Evolutionary conservation across 1,140 invertebrate species (phyloP), one percentile per base, ranked within the genome.

Genomic region (Drosophila ercepeae): DNA sequence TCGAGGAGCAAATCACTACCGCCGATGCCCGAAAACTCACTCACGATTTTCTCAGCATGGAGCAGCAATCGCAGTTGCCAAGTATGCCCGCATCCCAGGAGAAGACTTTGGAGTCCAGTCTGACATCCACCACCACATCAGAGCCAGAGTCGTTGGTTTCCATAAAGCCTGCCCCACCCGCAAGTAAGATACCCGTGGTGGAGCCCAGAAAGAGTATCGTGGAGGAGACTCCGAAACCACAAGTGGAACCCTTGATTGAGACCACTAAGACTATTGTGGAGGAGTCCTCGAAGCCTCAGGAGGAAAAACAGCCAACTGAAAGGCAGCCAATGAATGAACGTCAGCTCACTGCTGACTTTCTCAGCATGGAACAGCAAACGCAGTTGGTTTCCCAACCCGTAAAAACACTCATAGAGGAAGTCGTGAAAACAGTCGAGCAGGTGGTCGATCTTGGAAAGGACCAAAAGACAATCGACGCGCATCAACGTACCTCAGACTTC

Each of bases 31-130:
- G 25, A 25, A 72, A 89, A 69, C 27, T 75, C n/a, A 90, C 89
- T 5, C 72, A 83, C 32, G 89, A 90, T 65, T 90, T 90, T 32
- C 55, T 90, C 0, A 64, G 52, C 58, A 90, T 83, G 81, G 89
- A 90, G 32, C 84, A 90, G 53, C 69, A 89, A 63, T 70, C 44
- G 7, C 89, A 90, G 39, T 18, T 90, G 42, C 65, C 76, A 1
- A 79, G 72, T 18, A 23, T 70, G 16, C 67, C 41, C 0, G 44
- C 52, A 19, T 19, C 42, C 21, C 5, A 48, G 6, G 71, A 84
- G 18, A 67, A 60, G 14, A 34, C 52, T 16, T 27, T 76, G n/a
- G 45, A 75, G 27, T 58, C 78, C 21, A 73, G 78, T 18, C 34
- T 76, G 14, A 79, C 79, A 41, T 84, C 72, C 9, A 76, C 68